phyloP scores from a whole-genome alignment of 1,140 invertebrate species.

The Sarcophaga bullata region DNA sequence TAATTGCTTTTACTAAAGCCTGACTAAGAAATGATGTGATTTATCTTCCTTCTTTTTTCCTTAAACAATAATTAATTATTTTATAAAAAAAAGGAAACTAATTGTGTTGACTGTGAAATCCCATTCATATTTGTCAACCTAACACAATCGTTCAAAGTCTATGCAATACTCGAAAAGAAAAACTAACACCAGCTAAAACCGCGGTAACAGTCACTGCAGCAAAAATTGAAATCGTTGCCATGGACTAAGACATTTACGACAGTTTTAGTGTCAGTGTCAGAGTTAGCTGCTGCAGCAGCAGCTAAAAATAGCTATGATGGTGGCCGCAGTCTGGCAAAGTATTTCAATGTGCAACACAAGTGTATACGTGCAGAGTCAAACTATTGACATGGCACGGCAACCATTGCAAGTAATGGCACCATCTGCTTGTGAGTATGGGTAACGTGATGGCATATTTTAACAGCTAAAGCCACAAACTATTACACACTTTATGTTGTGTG shows the following conservation, averaged over 20 bases:
- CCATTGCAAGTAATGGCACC: not conserved
- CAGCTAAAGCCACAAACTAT: too few relatives aligned
- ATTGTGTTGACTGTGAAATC: conserved; percentile 37
- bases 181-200: too few relatives aligned
- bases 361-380: not conserved
- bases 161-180: not conserved
- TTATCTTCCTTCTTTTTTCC: too few relatives aligned
- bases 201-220: too few relatives aligned
- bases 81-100: conserved; percentile 18
- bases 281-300: not conserved
- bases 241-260: too few relatives aligned
- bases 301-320: not conserved
- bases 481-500: too few relatives aligned
- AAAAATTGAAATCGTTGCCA: too few relatives aligned
- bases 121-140: conserved; percentile 39
- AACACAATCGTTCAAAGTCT: conserved; percentile 1
- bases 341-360: conserved; percentile 11
- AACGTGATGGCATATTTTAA: not conserved
- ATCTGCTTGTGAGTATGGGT: not conserved
- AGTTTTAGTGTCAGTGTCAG: too few relatives aligned
- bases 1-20: not conserved
- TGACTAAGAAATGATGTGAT: not conserved
- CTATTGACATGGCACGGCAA: not conserved
- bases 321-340: not conserved
- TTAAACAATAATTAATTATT: conserved; percentile 27